Evolutionary conservation across 2,888 invertebrate genomes (phyloP), one percentile per base, ranked within the genome.

Genomic region (Heliconius hortense): DNA sequence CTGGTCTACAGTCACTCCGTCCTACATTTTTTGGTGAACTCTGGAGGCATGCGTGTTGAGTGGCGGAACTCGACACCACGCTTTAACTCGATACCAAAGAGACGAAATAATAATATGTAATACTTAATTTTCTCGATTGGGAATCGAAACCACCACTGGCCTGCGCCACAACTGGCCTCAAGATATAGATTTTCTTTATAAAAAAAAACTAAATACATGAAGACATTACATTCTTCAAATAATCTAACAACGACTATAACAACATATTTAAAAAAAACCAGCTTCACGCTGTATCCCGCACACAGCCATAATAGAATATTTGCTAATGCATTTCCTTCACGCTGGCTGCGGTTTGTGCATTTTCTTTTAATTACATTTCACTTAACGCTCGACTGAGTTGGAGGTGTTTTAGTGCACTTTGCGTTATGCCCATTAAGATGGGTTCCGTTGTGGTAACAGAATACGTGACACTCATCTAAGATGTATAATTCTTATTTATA

Each of bases 301-400:
- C 18, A 18, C 48, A 48, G 48, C 48, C 7, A 7, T 84, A 84
- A 85, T 88, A 89, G 56, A 87, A 86, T 84, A 83, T 88, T 87
- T 88, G 85, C 82, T 79, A 73, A 75, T 62, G 59, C 77, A 74
- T 77, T 77, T 73, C 75, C 78, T 82, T 83, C 81, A 79, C 79
- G 82, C 81, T 78, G 83, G 83, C 82, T 82, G 84, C 82, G 85
- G 86, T 84, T 83, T 82, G 78, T 80, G 80, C 77, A 80, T 80
- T 81, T 81, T 81, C 78, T 80, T 78, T 81, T 83, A 82, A 83
- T 82, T 82, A 81, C 80, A 82, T 82, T 83, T 81, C 82, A 83
- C 81, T 83, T 82, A 82, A 80, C 78, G 73, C 78, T 79, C 76
- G 78, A 77, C 77, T 76, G 77, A 69, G 74, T 76, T 78, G 56